Conservation (phyloP, 2,113 vertebrate species). For the Phaethon lepturus region DNA sequence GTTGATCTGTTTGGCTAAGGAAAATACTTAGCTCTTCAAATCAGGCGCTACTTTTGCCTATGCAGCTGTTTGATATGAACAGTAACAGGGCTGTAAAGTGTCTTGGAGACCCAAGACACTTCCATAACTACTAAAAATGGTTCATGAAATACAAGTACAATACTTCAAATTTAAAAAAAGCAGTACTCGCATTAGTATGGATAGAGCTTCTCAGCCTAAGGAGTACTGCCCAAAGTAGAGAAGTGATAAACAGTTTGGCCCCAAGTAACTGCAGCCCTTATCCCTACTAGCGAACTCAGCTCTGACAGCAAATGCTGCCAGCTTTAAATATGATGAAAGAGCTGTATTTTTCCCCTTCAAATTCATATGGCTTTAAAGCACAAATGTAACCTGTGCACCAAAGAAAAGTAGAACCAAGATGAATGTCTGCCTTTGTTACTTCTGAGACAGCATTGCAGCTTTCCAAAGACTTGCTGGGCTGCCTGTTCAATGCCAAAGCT, state of each 20-base stretch:
- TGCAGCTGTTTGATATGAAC: background rate
- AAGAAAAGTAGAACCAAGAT: background rate
- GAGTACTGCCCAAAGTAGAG: background rate
- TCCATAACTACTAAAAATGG: background rate
- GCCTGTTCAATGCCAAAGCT: background rate
- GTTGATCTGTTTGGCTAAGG: constrained; percentile 20
- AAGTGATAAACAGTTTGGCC: background rate
- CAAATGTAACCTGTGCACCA: background rate
- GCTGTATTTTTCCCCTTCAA: background rate
- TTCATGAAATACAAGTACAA: background rate
- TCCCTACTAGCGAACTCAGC: background rate
- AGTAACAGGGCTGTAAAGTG: background rate
- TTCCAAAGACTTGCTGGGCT: background rate
- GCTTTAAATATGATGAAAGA: background rate
- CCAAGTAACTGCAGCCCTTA: background rate
- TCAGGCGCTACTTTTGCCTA: background rate
- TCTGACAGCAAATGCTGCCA: background rate
- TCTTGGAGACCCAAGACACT: background rate
- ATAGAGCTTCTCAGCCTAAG: background rate
- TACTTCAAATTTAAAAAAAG: background rate
- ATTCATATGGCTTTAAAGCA: background rate
- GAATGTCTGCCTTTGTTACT: background rate
- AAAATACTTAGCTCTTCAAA: constrained; percentile 30
- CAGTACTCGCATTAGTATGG: background rate
- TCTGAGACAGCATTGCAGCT: background rate